Percentiles rank a stretch among this genome's conserved stretches.
phyloP scores from a whole-genome alignment of 2,797 vertebrate species.

The Ispidina picta region DNA sequence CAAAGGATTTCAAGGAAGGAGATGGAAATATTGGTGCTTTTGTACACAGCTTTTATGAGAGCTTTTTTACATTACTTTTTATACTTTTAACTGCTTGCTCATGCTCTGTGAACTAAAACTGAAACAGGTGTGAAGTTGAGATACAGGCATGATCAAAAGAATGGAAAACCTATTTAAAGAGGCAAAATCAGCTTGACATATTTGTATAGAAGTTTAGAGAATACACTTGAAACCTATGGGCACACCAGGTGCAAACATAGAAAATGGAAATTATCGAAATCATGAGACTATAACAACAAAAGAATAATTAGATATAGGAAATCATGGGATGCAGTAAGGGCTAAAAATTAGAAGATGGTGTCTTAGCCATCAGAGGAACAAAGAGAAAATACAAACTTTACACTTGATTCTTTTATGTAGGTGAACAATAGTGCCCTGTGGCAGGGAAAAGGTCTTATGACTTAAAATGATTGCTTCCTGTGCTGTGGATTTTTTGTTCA shows the following conservation, averaged over 20 bases:
- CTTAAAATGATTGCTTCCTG: background rate
- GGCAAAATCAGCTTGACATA: background rate
- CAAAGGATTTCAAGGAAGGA: background rate
- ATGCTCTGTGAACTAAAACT: background rate
- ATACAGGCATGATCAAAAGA: background rate
- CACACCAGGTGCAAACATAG: background rate
- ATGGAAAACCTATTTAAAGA: background rate
- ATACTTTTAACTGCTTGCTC: background rate
- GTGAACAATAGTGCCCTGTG: background rate
- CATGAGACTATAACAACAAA: background rate
- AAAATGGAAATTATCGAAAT: background rate
- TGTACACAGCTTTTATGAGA: background rate
- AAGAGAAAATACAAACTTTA: background rate
- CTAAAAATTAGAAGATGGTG: background rate
- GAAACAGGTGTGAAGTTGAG: background rate
- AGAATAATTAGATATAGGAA: background rate
- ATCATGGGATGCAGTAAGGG: background rate
- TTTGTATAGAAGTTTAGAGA: background rate
- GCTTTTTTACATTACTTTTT: background rate
- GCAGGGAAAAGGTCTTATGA: background rate
- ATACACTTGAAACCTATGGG: background rate
- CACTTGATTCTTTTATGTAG: background rate
- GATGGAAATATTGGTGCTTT: background rate
- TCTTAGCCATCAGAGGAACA: background rate
- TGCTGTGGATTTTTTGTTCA: background rate